phyloP scores from a whole-genome alignment of 2,113 vertebrate genomes.

The Camelus dromedarius region DNA sequence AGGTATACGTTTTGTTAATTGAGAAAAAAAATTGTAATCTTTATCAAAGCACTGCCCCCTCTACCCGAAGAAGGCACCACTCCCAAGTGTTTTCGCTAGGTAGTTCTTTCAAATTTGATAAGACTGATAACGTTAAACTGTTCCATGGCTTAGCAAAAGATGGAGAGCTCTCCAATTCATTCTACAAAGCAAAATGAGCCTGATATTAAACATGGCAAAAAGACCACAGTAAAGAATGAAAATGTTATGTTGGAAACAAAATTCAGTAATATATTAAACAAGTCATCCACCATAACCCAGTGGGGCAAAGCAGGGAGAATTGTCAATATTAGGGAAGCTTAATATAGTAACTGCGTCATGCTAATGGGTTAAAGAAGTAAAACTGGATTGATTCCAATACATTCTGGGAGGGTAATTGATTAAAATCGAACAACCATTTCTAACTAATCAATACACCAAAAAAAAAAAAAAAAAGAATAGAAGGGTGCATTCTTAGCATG shows the following conservation, averaged over 20 bases:
- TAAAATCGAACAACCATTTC: constrained; percentile 59
- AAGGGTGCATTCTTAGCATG: constrained; percentile 9
- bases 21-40: neutral
- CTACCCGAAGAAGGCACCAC: constrained; percentile 1
- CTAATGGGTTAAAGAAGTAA: constrained; percentile 64
- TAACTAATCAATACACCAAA: constrained; percentile 61
- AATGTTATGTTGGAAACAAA: constrained; percentile 48
- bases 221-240: constrained; percentile 48
- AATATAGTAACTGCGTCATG: constrained; percentile 63
- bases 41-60: constrained; percentile 14
- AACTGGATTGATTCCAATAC: constrained; percentile 28
- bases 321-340: constrained; percentile 68
- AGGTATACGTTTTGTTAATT: constrained; percentile 12
- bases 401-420: constrained; percentile 53
- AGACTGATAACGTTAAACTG: neutral
- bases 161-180: constrained; percentile 42
- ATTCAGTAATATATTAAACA: constrained; percentile 71
- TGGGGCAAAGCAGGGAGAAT: neutral
- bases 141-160: constrained; percentile 53
- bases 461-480: constrained; percentile 49
- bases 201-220: constrained; percentile 58
- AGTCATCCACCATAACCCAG: constrained; percentile 58
- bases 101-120: constrained; percentile 71
- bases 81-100: constrained; percentile 51
- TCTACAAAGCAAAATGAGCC: constrained; percentile 54